Percentiles rank a stretch among this genome's conserved stretches.
phyloP scores from a whole-genome alignment of 2,113 vertebrate genomes.

The Natator depressus region DNA sequence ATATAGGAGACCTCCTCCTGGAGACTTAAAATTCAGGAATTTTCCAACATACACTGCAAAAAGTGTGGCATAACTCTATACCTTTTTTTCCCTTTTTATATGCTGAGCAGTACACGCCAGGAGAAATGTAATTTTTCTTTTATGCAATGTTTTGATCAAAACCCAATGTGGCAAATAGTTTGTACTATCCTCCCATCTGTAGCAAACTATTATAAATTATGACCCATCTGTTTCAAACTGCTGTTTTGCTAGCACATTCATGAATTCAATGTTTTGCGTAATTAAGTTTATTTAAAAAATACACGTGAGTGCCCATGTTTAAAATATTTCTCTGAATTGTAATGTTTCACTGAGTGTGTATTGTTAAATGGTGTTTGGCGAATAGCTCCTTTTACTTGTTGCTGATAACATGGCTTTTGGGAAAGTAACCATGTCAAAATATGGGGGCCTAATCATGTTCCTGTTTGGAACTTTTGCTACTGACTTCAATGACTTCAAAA shows the following conservation, averaged over 20 bases:
- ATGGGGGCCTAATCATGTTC: constrained; percentile 5
- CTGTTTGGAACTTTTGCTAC: not conserved
- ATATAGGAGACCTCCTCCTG: not conserved
- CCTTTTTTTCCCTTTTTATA: not conserved
- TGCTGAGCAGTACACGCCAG: not conserved
- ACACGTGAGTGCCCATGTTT: constrained; percentile 52
- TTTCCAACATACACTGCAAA: constrained; percentile 26
- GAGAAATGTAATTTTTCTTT: constrained; percentile 61
- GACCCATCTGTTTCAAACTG: constrained; percentile 75
- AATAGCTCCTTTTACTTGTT: constrained; percentile 28
- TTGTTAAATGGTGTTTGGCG: constrained; percentile 37
- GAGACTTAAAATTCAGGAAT: constrained; percentile 5
- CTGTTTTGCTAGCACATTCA: constrained; percentile 61
- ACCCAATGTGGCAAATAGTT: constrained; percentile 61
- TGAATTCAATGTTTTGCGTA: constrained; percentile 68
- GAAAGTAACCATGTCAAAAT: not conserved
- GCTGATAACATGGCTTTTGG: constrained; percentile 13
- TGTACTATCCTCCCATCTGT: constrained; percentile 73
- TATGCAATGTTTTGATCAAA: constrained; percentile 66
- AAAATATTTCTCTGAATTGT: constrained; percentile 17
- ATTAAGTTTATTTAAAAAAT: constrained; percentile 67
- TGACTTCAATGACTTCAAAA: not conserved
- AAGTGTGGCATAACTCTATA: constrained; percentile 25
- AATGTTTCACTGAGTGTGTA: not conserved
- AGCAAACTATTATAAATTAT: constrained; percentile 63